Base-by-base conservation (phyloP, 1,140 invertebrate genomes). In the Tetragnatha versicolor region DNA sequence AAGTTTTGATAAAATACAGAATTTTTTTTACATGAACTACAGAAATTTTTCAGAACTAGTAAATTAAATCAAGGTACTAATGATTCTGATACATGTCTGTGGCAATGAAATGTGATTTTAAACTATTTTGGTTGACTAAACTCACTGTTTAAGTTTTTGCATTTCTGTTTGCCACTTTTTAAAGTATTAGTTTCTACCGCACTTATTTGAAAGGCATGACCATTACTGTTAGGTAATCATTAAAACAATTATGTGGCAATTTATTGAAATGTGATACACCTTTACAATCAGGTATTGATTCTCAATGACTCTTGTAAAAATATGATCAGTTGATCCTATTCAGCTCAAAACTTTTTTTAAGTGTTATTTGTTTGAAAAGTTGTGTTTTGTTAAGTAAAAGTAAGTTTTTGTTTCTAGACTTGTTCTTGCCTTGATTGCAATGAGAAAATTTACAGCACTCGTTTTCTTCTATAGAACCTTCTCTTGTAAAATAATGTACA, bases 401-500 rank as follows among this genome's bases (percentile, higher is more conserved):
- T 20, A 70, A 53, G 22, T 25, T 65, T 37, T 65, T 65, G 27
- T 65, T 35, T 33, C 17, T 45, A 35, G 25, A 72, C 47, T 72
- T 72, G 37, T 39, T 72, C 49, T 25, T 72, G 31, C 29, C 60
- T 72, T 58, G 31, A n/a, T 14, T 55, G 37, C 37, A 72, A 42
- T n/a, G 22, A 37, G 25, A 27, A 63, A 58, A 42, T 55, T 37
- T 63, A 63, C 51, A 45, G 58, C 72, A 75, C 55, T 75, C 22
- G 58, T 75, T 75, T 69, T 75, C 51, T 55, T 42, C 58, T 63
- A 63, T 61, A 49, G 49, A 37, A 5, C 35, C 47, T 42, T 35
- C 31, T 37, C 39, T 75, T 75, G 58, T 75, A 63, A 47, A 75
- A 63, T 61, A 29, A 49, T 75, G 72, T 75, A 75, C 72, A 75